Base-by-base conservation (phyloP, 2,113 vertebrate genomes). In the Pseudorectes ferrugineus region DNA sequence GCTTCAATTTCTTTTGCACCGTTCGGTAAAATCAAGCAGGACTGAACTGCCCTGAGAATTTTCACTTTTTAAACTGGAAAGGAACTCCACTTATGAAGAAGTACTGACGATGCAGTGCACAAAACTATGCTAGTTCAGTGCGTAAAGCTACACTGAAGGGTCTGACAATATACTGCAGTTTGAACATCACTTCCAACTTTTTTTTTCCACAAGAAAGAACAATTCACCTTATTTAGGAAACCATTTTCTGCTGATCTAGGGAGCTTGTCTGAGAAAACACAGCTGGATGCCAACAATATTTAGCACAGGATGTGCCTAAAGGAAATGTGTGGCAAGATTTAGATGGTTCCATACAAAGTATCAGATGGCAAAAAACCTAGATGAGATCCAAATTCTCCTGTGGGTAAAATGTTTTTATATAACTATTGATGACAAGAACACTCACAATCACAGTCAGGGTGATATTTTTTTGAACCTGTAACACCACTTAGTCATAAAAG, bases 161-260 rank as follows among this genome's bases (percentile, higher is more conserved):
- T 85, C 71, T 93, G 81, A 96, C 92, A 92, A 75, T 68, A 89
- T 4, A 73, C 13, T 65, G 59, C 20, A 46, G 33, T 51, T 88
- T 58, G 78, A 85, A 73, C 46, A 70, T n/a, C 35, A 66, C 74
- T 88, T 82, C n/a, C 77, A 85, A n/a, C 42, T 17, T n/a, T 23
- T 68, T 71, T 91, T 85, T 88, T 85, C 78, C 89, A 92, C 84
- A 80, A 89, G 84, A 93, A 94, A 77, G 71, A 93, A 82, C 82
- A 92, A 92, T 85, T 89, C 61, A 22, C 48, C 94, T 83, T 70
- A 85, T 93, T 90, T 83, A 83, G 71, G 55, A 33, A 96, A 85
- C 55, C 70, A 75, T 71, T 92, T 96, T 96, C 84, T 94, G 71
- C 85, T 92, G 85, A 88, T 93, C 67, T 85, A 94, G 78, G 86